Base-by-base conservation (phyloP, 2,113 vertebrate species). In the Gila orcuttii region DNA sequence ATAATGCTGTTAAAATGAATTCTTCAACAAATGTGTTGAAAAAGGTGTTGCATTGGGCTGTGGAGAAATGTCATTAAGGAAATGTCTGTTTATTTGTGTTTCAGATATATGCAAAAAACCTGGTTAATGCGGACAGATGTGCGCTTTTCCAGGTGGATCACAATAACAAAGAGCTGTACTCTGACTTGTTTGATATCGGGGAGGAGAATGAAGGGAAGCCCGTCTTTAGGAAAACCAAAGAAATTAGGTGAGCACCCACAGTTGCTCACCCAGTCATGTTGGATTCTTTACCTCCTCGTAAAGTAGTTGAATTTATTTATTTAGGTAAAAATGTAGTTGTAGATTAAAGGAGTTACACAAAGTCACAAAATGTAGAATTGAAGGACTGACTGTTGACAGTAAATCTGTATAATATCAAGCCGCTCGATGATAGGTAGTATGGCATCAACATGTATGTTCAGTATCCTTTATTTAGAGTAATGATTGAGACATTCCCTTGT, bases 81-180 rank as follows among this genome's bases (percentile, higher is more conserved):
- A 62, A 45, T 62, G 36, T 28, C 8, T 84, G 69, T 57, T 82
- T 7, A 90, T 19, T 89, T 94, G 90, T 87, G 88, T 93, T 94
- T 17, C 94, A 99, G 98, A 99, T 99, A 97, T 99, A 99, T 97
- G 98, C 98, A 97, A 99, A 99, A 96, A 98, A 99, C 94, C 95
- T 99, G 96, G 98, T 99, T 96, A 99, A 98, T 91, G 98, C 98
- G 86, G 98, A 99, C 89, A 96, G 98, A 52, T 99, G 98, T 91
- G 98, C 98, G 75, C 97, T 99, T 89, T 99, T 99, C 97, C 98
- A 99, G 96, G 98, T 99, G 33, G 98, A 99, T 92, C 97, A 99
- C 90, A 97, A 96, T 94, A 99, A 99, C 92, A 97, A 97, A 93
- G 98, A 99, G 91, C 93, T 99, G 74, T 99, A 98, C 92, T 99